A percentile compares a stretch with the other conserved stretches of the same genome.
Evolutionary conservation across 2,113 vertebrate species (phyloP).

Genomic region (Pholis gunnellus): DNA sequence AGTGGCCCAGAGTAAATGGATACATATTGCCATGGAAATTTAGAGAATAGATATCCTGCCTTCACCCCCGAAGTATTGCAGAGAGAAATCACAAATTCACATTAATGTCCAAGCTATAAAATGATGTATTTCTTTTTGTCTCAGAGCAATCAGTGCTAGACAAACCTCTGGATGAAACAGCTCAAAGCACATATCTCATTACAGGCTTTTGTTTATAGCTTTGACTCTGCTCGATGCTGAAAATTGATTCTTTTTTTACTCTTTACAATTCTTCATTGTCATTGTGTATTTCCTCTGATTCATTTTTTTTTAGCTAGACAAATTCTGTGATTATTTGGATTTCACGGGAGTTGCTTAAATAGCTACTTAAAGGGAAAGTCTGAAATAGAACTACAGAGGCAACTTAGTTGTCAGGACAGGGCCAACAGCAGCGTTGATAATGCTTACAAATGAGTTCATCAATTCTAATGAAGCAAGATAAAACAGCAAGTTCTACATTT

Average conservation of each 20-base stretch:
- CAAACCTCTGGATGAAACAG: slow-evolving; percentile 53
- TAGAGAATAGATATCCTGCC: slow-evolving; percentile 32
- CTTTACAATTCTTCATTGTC: neutral
- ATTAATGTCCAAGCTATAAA: slow-evolving; percentile 52
- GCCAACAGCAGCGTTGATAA: neutral
- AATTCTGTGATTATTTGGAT: slow-evolving; percentile 26
- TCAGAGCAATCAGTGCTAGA: slow-evolving; percentile 56
- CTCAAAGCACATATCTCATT: slow-evolving; percentile 76
- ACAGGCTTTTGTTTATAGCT: slow-evolving; percentile 71
- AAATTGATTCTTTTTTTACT: slow-evolving; percentile 33
- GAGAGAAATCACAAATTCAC: slow-evolving; percentile 34
- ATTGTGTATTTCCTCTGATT: slow-evolving; percentile 34
- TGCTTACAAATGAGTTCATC: neutral
- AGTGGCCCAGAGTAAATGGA: slow-evolving; percentile 34
- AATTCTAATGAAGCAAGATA: neutral
- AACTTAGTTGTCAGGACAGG: slow-evolving; percentile 9
- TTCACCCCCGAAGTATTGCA: slow-evolving; percentile 19
- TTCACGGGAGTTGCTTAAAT: slow-evolving; percentile 44
- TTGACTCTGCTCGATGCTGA: slow-evolving; percentile 32
- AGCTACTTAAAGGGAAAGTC: slow-evolving; percentile 10
- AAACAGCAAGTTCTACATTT: neutral
- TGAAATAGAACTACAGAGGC: slow-evolving; percentile 1
- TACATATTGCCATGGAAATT: slow-evolving; percentile 25
- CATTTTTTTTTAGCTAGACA: slow-evolving; percentile 25
- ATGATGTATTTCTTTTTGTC: slow-evolving; percentile 67